phyloP scores from a whole-genome alignment of 2,113 vertebrate genomes.

The Syrrhaptes paradoxus region DNA sequence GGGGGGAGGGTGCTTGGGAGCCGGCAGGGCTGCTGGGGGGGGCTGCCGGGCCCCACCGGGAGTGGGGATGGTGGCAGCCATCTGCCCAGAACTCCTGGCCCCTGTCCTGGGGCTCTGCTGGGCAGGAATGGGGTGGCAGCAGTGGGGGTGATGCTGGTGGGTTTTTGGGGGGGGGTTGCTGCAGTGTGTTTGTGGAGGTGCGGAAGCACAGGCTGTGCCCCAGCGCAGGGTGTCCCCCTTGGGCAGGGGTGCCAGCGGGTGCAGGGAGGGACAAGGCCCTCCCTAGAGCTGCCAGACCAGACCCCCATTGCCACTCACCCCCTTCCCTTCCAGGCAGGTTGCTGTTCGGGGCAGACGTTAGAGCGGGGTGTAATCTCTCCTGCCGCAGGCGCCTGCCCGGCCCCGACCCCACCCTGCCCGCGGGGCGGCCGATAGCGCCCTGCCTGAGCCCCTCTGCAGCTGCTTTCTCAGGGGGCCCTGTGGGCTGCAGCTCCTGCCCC shows the following conservation, averaged over 20 bases:
- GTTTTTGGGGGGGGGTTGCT: not conserved
- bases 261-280: fast-evolving
- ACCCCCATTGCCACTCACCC: not conserved
- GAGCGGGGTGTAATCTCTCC: conserved; percentile 3
- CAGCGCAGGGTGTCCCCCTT: too few species aligned
- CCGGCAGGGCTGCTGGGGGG: not conserved
- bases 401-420: not conserved
- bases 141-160: not conserved
- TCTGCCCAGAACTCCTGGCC: fast-evolving
- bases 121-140: not conserved
- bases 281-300: fast-evolving
- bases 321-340: not conserved
- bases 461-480: not conserved
- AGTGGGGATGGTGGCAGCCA: not conserved
- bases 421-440: not conserved
- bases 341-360: not conserved
- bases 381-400: not conserved
- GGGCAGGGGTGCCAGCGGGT: not conserved
- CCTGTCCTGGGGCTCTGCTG: not conserved
- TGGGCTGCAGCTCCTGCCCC: not conserved
- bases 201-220: fast-evolving
- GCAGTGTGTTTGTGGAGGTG: fast-evolving
- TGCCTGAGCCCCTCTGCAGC: not conserved
- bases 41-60: not conserved
- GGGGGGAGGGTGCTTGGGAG: not conserved